Percentiles rank a stretch among this genome's conserved stretches.
Evolutionary conservation across 2,888 invertebrate genomes (phyloP).

Genomic region (Polymixis lichenea): DNA sequence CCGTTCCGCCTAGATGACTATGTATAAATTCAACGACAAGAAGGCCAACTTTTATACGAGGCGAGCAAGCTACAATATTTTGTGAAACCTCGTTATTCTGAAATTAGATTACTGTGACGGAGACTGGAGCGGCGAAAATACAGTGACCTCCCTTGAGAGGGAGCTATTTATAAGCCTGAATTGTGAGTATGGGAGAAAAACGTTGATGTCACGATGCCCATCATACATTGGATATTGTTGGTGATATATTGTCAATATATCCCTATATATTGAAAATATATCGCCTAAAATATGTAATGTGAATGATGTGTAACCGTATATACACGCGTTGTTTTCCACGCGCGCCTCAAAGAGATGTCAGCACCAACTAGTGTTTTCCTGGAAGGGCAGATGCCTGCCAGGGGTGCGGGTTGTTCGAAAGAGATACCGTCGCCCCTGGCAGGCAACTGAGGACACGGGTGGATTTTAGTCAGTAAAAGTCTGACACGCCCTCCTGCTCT

Average conservation of each 20-base stretch:
- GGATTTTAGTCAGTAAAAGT: too few relatives aligned
- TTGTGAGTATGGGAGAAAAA: not conserved
- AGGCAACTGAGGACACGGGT: too few relatives aligned
- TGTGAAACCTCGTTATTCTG: constrained; percentile 53
- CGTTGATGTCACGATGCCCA: not conserved
- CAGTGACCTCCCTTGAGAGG: constrained; percentile 38
- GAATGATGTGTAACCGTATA: too few relatives aligned
- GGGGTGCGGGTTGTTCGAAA: too few relatives aligned
- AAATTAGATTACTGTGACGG: constrained; percentile 55
- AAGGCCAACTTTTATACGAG: constrained; percentile 45
- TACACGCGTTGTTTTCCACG: too few relatives aligned
- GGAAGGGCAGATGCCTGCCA: too few relatives aligned
- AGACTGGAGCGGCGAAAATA: constrained; percentile 46
- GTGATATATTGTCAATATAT: not conserved
- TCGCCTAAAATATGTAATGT: too few relatives aligned
- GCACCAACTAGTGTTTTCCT: too few relatives aligned
- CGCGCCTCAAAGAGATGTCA: too few relatives aligned
- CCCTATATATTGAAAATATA: too few relatives aligned
- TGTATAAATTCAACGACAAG: constrained; percentile 43
- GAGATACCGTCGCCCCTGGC: too few relatives aligned
- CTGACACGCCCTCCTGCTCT: too few relatives aligned
- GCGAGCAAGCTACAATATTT: constrained; percentile 51
- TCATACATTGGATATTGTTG: not conserved
- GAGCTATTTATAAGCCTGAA: constrained; percentile 43
- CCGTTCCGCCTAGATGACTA: constrained; percentile 27